Evolutionary conservation across 1,140 invertebrate species (phyloP), one percentile per base, ranked within the genome.

Genomic region (Panagrolaimus sp.): DNA sequence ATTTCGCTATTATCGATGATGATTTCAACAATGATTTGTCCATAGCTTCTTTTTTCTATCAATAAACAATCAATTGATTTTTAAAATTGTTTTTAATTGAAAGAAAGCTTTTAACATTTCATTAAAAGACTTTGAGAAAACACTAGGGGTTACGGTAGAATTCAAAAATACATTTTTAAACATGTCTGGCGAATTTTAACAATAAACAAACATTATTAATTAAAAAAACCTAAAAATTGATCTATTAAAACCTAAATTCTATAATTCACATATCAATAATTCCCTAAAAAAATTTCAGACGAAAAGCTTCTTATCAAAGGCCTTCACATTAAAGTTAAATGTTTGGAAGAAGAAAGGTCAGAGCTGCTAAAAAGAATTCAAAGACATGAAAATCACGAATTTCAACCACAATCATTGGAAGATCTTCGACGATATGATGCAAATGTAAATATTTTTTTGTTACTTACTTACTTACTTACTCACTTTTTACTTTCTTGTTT

Each of bases 281-380:
- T n/a, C n/a, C n/a, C n/a, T n/a, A n/a, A n/a, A n/a, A n/a, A n/a
- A n/a, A n/a, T 44, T 75, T 45, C 20, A 75, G 74, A 76, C 38
- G 74, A 76, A 53, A 61, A 66, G 16, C 64, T 76, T 25, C 47
- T 72, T 42, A 69, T 71, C 5, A 76, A 76, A 61, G 74, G 76
- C 5, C 46, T 76, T n/a, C 51, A 67, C 9, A 63, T 78, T 3
- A 76, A 76, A 48, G 65, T 76, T 27, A 73, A 76, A 9, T 67
- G 63, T 42, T 63, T 76, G 67, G 74, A 76, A 46, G 38, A 76
- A 44, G 74, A 76, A 45, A 48, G 74, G 25, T 77, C 79, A 38
- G 66, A 75, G 23, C 47, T 76, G 13, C 57, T 42, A n/a, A 63
- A 72, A 16, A 45, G 78, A 16, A 66, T 51, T 23, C 75, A 78